Base-by-base conservation (phyloP, 2,113 vertebrate genomes). In the Triplophysa rosa region DNA sequence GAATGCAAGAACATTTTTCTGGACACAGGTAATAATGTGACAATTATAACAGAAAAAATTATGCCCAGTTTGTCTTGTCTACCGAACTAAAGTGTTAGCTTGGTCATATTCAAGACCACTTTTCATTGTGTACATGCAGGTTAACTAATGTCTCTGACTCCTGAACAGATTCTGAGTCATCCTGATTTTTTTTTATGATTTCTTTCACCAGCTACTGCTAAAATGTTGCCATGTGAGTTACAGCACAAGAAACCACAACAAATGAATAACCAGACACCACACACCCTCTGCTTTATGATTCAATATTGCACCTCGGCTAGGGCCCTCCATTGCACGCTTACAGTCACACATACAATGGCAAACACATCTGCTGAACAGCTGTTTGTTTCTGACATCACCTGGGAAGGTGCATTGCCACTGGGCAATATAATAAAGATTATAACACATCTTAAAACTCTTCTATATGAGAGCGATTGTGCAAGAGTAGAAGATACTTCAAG, bases 181-280 rank as follows among this genome's bases (percentile, higher is more conserved):
- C 26, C 1, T 77, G 49, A 70, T 1, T 49, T 59, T 1, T 59
- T 61, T 72, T 8, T 37, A 76, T 16, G 24, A 56, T 10, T 29
- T 70, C 17, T 54, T 40, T 63, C 1, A 33, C 3, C 37, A 23
- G 19, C 40, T 24, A 29, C 2, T 58, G 78, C 77, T 78, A 76
- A 67, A 56, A n/a, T 17, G 62, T 67, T 49, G 19, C 56, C 78
- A 70, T 59, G 64, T 90, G 89, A 89, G 74, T 85, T 83, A 89
- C 80, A 79, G 72, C 40, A 62, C 45, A 42, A 82, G 59, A 80
- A 80, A 79, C 83, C 73, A 81, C 24, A 24, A 52, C n/a, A 66
- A 40, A 45, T 63, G 23, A 72, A 40, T 0, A 56, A 78, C 16
- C 47, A 69, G 59, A 68, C 40, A 21, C 19, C 62, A 67, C 45